These are phyloP conservation scores for Diuraphis noxia DNA, from an alignment of 1,140 invertebrate genomes.

Conservation along the genomic window DNA sequence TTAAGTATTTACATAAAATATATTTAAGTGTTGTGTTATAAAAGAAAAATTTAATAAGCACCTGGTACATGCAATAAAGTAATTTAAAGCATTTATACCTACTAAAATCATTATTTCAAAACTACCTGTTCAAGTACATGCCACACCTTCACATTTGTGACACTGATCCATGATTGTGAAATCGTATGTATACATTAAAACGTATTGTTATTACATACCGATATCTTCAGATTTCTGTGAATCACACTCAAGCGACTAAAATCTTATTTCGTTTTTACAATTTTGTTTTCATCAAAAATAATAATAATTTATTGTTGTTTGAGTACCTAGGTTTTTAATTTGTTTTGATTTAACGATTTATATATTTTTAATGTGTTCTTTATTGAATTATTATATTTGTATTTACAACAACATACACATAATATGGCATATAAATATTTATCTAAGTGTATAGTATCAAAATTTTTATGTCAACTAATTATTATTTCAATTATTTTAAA, in stretches of 20 bases:
- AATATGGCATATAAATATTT: neutral
- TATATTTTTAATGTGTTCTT: neutral
- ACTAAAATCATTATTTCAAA: neutral
- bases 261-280: neutral
- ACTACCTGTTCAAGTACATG: neutral
- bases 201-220: too few relatives aligned
- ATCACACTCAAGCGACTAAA: neutral
- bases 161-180: too few relatives aligned
- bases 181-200: too few relatives aligned
- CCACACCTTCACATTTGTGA: neutral
- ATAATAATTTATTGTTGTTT: neutral
- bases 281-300: neutral
- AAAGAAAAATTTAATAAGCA: neutral
- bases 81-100: neutral
- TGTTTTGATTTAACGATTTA: neutral
- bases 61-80: neutral
- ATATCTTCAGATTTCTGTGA: neutral
- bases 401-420: too few relatives aligned
- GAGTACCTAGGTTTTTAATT: neutral
- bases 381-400: neutral
- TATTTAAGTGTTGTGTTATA: neutral
- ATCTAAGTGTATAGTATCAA: neutral
- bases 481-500: neutral
- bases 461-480: neutral
- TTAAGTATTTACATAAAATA: constrained; percentile 18